phyloP scores from a whole-genome alignment of 2,113 vertebrate genomes.

The Pterophyllum scalare region DNA sequence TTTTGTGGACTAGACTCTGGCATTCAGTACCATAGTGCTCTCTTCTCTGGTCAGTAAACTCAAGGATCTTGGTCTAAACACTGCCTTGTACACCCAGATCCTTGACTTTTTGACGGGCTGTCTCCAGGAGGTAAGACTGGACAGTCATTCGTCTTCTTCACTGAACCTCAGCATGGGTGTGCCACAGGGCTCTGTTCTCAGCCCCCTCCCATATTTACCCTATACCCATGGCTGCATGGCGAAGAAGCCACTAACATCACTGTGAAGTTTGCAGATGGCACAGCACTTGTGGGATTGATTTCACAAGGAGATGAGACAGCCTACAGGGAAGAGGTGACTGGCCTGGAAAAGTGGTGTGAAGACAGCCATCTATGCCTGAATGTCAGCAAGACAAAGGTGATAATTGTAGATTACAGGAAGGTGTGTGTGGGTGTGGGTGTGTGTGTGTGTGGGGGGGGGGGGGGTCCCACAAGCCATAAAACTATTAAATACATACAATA shows the following conservation, averaged over 20 bases:
- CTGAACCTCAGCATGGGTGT: not conserved
- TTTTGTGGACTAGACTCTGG: not conserved
- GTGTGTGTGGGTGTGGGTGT: too few species aligned
- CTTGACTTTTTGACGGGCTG: not conserved
- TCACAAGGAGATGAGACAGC: not conserved
- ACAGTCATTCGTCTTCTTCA: not conserved
- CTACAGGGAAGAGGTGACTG: not conserved
- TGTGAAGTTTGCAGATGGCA: not conserved
- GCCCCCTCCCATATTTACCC: not conserved
- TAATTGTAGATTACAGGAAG: not conserved
- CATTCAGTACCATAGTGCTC: not conserved
- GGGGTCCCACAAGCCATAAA: too few species aligned
- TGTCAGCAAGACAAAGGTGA: not conserved
- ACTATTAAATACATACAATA: too few species aligned
- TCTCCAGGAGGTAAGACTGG: not conserved
- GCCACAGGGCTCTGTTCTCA: not conserved
- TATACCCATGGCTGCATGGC: not conserved
- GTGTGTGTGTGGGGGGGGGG: too few species aligned
- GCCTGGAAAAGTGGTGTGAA: fast-evolving
- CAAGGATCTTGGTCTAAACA: not conserved
- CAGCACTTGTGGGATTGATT: not conserved
- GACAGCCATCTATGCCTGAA: not conserved
- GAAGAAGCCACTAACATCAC: not conserved
- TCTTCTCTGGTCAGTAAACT: not conserved
- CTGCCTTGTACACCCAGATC: not conserved